These are phyloP conservation scores for Pterobdella sp. DNA, from an alignment of 2,888 invertebrate genomes.

Conservation along the genomic window DNA sequence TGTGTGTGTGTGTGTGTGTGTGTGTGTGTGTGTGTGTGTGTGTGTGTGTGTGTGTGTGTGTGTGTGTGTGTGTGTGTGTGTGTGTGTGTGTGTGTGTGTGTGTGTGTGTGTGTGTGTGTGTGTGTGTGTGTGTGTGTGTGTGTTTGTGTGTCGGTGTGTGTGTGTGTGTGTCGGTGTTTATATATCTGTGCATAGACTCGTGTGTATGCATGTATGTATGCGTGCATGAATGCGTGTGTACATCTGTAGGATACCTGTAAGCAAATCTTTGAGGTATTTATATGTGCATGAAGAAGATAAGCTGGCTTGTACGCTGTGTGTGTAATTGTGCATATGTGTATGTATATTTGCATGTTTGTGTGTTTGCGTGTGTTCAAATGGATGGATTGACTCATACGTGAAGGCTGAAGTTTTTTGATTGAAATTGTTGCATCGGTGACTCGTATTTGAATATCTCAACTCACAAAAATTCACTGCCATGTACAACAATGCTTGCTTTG, in stretches of 20 bases:
- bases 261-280: too few species aligned
- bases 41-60: constrained; percentile 17
- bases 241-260: too few species aligned
- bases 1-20: constrained; percentile 4
- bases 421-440: too few species aligned
- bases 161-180: not conserved
- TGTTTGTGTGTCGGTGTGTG: not conserved
- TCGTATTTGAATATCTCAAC: too few species aligned
- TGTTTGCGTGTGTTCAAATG: not conserved
- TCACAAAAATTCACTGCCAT: too few species aligned
- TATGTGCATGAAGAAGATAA: not conserved
- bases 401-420: too few species aligned
- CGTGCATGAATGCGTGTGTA: not conserved
- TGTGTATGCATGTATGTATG: constrained; percentile 3
- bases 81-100: constrained; percentile 18
- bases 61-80: constrained; percentile 11
- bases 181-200: not conserved
- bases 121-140: constrained; percentile 2
- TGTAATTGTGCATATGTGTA: not conserved
- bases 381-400: too few species aligned
- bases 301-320: not conserved
- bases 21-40: constrained; percentile 3
- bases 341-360: not conserved
- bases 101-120: not conserved
- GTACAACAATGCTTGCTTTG: too few species aligned